Conservation (phyloP, 2,113 vertebrate species). For the Hippocampus comes region DNA sequence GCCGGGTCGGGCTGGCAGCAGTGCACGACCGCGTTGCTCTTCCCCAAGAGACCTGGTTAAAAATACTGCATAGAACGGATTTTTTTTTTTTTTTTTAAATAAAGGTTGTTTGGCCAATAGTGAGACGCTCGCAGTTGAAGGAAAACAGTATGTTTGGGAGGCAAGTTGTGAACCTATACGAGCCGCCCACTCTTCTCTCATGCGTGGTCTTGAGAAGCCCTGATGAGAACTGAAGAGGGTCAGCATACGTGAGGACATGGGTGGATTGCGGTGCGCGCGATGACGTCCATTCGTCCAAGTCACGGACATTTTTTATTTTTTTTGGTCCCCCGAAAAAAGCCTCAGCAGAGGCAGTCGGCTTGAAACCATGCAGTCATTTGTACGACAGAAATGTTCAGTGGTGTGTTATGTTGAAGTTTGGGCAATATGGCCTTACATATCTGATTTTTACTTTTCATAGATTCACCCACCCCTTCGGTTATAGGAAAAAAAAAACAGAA, state of each 20-base stretch:
- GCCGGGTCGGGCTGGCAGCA: background rate
- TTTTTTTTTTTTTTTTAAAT: background rate
- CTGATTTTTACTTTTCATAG: too few species aligned
- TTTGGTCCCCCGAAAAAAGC: background rate
- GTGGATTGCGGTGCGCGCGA: background rate
- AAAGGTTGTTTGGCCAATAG: constrained; percentile 2
- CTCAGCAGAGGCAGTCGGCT: background rate
- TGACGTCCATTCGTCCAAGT: background rate
- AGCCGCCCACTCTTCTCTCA: constrained; percentile 11
- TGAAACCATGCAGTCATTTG: background rate
- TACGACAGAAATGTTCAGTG: too few species aligned
- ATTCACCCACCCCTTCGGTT: too few species aligned
- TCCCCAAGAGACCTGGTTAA: constrained; percentile 5
- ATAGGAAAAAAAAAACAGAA: too few species aligned
- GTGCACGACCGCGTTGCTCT: background rate
- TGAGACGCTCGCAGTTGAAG: background rate
- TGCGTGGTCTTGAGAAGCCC: background rate
- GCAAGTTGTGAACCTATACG: background rate
- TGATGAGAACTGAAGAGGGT: background rate
- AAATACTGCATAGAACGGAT: background rate
- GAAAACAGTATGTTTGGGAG: background rate
- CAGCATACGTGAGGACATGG: background rate
- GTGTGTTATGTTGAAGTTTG: too few species aligned
- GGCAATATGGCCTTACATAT: too few species aligned
- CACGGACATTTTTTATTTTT: background rate